A percentile compares a stretch with the other conserved stretches of the same genome.
phyloP scores from a whole-genome alignment of 2,797 vertebrate species.

The Eulemur coronatus region DNA sequence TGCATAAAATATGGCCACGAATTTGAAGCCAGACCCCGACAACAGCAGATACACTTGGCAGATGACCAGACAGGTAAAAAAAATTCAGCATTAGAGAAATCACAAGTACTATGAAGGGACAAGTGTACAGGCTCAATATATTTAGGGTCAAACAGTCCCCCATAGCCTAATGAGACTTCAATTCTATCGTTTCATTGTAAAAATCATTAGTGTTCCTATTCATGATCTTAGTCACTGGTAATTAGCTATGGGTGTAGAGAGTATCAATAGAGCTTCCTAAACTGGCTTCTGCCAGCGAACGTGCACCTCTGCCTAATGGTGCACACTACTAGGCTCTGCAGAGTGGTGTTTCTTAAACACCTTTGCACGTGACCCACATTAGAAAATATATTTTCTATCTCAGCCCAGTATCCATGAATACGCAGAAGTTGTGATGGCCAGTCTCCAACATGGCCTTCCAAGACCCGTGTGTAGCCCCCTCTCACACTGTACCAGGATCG shows the following conservation, averaged over 20 bases:
- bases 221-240: neutral
- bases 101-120: neutral
- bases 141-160: neutral
- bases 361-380: neutral
- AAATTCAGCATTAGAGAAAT: neutral
- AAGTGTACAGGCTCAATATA: neutral
- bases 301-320: neutral
- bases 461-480: fast-evolving
- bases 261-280: neutral
- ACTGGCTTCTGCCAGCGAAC: neutral
- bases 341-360: neutral
- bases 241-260: neutral
- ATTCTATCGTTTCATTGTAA: neutral
- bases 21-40: neutral
- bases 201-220: neutral
- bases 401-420: neutral
- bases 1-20: neutral
- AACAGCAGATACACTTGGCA: neutral
- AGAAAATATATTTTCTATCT: neutral
- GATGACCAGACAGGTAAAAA: neutral
- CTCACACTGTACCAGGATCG: neutral
- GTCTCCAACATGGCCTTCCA: neutral
- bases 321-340: fast-evolving
- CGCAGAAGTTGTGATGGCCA: neutral
- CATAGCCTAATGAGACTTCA: neutral